Conservation (phyloP, 2,888 invertebrate genomes). For the Eilema depressum region DNA sequence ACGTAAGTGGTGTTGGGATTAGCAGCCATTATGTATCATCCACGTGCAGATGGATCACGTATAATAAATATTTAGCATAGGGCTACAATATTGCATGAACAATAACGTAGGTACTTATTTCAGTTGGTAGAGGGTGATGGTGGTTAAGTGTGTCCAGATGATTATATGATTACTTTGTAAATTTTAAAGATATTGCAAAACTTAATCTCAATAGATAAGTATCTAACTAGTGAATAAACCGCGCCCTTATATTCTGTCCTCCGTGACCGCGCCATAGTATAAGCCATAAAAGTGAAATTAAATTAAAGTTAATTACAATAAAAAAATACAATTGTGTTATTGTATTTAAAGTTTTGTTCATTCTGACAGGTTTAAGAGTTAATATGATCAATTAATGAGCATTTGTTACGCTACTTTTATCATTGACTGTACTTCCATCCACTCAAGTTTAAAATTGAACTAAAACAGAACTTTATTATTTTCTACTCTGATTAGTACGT, state of each 20-base stretch:
- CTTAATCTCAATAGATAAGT: neutral
- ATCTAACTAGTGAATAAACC: no score
- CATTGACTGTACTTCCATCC: neutral
- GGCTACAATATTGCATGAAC: conserved; percentile 13
- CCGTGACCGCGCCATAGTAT: no score
- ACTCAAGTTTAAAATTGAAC: conserved; percentile 17
- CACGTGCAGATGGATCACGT: conserved; percentile 44
- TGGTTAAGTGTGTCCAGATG: conserved; percentile 3
- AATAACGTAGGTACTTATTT: no score
- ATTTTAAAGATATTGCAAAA: neutral
- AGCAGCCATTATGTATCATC: conserved; percentile 44
- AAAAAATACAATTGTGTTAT: no score
- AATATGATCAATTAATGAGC: no score
- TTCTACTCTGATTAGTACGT: conserved; percentile 46
- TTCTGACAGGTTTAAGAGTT: no score
- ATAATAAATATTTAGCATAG: conserved; percentile 43
- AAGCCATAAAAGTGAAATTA: no score
- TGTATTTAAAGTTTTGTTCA: no score
- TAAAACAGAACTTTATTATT: conserved; percentile 40
- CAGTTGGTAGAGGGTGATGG: conserved; percentile 18
- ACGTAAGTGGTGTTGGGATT: conserved; percentile 52
- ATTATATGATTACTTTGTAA: neutral
- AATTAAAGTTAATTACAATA: no score
- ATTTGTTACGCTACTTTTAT: no score
- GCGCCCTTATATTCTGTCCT: no score